phyloP scores from a whole-genome alignment of 2,888 invertebrate genomes.

The Ormyrus labotus region DNA sequence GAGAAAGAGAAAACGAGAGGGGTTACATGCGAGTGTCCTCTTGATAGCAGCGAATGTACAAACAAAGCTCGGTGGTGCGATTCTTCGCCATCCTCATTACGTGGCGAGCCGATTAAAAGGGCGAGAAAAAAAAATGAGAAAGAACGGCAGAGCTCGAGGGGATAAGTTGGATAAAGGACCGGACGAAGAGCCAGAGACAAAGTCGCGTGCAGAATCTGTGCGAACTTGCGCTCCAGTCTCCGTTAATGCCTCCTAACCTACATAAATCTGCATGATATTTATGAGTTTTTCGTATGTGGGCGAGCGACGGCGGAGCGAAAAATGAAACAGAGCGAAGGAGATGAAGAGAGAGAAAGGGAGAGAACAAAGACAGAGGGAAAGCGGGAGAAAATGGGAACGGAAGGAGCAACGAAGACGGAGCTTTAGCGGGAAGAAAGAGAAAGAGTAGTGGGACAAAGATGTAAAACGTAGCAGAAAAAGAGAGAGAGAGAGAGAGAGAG shows the following conservation, averaged over 20 bases:
- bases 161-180: too few species aligned
- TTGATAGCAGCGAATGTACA: constrained; percentile 38
- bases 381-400: neutral
- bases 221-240: too few species aligned
- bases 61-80: constrained; percentile 30
- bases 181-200: too few species aligned
- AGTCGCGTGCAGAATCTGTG: too few species aligned
- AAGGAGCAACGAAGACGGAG: too few species aligned
- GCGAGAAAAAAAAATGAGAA: neutral
- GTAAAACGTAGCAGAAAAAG: neutral
- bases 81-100: constrained; percentile 48
- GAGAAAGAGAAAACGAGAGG: neutral
- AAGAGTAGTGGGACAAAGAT: too few species aligned
- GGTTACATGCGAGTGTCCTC: constrained; percentile 30
- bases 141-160: too few species aligned
- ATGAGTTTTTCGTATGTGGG: too few species aligned
- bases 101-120: constrained; percentile 12
- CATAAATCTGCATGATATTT: too few species aligned
- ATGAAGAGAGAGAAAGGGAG: too few species aligned
- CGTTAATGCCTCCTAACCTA: too few species aligned
- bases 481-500: neutral
- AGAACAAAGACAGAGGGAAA: neutral
- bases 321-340: neutral
- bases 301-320: neutral
- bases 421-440: too few species aligned